These are phyloP conservation scores for Sapajus apella DNA, from an alignment of 2,113 vertebrate species.

Conservation along the genomic window DNA sequence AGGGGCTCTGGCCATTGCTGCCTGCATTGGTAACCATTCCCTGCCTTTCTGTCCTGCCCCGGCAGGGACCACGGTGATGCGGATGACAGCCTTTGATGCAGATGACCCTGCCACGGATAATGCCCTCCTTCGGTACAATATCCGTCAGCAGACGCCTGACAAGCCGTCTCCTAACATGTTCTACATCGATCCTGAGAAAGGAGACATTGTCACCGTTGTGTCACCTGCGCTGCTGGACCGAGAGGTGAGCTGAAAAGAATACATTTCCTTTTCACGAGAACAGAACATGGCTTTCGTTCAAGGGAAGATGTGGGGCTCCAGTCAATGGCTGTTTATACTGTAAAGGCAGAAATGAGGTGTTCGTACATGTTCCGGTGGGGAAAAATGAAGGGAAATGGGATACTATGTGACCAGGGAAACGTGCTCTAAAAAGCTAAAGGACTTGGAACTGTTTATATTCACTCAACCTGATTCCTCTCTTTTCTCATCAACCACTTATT, in stretches of 20 bases:
- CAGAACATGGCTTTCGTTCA: fast-evolving
- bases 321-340: fast-evolving
- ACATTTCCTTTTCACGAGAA: not conserved
- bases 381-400: not conserved
- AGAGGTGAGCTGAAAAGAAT: conserved; percentile 86
- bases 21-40: not conserved
- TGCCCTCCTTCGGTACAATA: conserved; percentile 94
- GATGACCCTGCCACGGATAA: conserved; percentile 95
- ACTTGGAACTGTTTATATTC: too few relatives aligned
- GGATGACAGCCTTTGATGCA: conserved; percentile 93
- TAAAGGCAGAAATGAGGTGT: fast-evolving
- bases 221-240: conserved; percentile 92
- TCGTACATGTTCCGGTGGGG: fast-evolving
- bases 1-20: not conserved
- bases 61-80: conserved; percentile 96
- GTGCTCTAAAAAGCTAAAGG: fast-evolving
- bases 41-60: not conserved
- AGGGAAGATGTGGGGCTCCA: fast-evolving
- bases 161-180: conserved; percentile 98
- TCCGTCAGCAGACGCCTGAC: conserved; percentile 94
- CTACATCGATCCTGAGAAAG: conserved; percentile 96
- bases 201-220: conserved; percentile 96
- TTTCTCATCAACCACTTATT: fast-evolving
- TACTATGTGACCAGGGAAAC: not conserved
- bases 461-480: not conserved